Conservation (phyloP, 2,888 invertebrate species). For the Melinaea marsaeus region DNA sequence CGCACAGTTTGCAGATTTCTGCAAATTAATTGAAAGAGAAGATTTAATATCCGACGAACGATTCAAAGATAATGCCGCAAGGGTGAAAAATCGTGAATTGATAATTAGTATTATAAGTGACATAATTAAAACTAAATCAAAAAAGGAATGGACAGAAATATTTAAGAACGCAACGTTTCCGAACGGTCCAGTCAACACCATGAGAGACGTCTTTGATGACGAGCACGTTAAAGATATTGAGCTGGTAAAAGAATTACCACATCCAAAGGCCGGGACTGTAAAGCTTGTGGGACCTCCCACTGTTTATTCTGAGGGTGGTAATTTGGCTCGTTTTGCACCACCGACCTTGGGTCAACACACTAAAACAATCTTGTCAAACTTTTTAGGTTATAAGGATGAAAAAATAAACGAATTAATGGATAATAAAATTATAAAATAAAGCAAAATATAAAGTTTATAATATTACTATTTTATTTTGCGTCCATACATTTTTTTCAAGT, state of each 20-base stretch:
- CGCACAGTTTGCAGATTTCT: slow-evolving; percentile 85
- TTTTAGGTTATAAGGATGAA: slow-evolving; percentile 80
- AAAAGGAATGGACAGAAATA: slow-evolving; percentile 84
- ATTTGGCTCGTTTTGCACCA: slow-evolving; percentile 84
- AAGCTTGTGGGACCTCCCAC: slow-evolving; percentile 93
- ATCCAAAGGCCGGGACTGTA: slow-evolving; percentile 83
- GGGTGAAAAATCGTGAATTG: slow-evolving; percentile 86
- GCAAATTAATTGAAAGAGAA: slow-evolving; percentile 78
- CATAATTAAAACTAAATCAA: slow-evolving; percentile 79
- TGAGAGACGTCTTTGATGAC: slow-evolving; percentile 91
- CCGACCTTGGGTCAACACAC: slow-evolving; percentile 95
- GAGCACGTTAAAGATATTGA: slow-evolving; percentile 86
- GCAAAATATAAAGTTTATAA: not conserved
- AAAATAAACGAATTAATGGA: slow-evolving; percentile 78
- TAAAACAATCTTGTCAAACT: slow-evolving; percentile 81
- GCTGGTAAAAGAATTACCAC: slow-evolving; percentile 84
- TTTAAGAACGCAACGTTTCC: slow-evolving; percentile 89
- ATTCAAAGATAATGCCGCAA: slow-evolving; percentile 83
- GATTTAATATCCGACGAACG: slow-evolving; percentile 80
- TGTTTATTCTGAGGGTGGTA: slow-evolving; percentile 84
- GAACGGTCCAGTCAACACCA: slow-evolving; percentile 92
- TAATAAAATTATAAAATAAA: slow-evolving; percentile 56
- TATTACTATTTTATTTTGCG: not conserved
- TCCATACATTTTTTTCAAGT: not conserved
- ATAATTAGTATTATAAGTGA: slow-evolving; percentile 80